Percentiles rank a stretch among this genome's conserved stretches.
phyloP scores from a whole-genome alignment of 2,113 vertebrate species.

The Lasiurus cinereus region DNA sequence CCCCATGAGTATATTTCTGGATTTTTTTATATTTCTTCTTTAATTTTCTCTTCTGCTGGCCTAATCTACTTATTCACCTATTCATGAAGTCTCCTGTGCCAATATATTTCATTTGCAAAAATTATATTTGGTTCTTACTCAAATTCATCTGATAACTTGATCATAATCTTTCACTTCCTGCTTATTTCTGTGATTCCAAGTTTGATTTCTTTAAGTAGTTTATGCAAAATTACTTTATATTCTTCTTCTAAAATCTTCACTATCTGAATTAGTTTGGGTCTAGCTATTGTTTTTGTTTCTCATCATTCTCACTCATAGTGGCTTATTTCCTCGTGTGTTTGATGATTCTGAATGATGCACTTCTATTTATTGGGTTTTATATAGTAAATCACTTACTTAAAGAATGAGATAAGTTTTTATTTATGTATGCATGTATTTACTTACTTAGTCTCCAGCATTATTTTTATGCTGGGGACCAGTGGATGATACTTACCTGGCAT shows the following conservation, averaged over 20 bases:
- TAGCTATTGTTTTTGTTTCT: not conserved
- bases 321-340: not conserved
- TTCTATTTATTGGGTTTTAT: not conserved
- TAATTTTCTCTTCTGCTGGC: not conserved
- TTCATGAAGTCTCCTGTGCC: not conserved
- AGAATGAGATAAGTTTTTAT: not conserved
- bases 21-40: not conserved
- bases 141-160: not conserved
- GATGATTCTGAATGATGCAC: not conserved
- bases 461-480: not conserved
- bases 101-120: not conserved
- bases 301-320: not conserved
- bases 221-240: not conserved
- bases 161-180: not conserved
- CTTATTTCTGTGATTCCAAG: not conserved
- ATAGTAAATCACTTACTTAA: not conserved
- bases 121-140: not conserved
- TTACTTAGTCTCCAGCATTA: not conserved
- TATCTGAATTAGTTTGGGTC: not conserved
- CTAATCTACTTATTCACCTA: not conserved
- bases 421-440: too few relatives aligned
- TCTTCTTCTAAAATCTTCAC: not conserved
- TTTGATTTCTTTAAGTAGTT: not conserved
- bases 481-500: not conserved
- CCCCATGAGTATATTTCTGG: not conserved